A percentile compares a stretch with the other conserved stretches of the same genome.
These are phyloP conservation scores for Taenaris catops DNA, from an alignment of 2,888 invertebrate species.

Conservation along the genomic window DNA sequence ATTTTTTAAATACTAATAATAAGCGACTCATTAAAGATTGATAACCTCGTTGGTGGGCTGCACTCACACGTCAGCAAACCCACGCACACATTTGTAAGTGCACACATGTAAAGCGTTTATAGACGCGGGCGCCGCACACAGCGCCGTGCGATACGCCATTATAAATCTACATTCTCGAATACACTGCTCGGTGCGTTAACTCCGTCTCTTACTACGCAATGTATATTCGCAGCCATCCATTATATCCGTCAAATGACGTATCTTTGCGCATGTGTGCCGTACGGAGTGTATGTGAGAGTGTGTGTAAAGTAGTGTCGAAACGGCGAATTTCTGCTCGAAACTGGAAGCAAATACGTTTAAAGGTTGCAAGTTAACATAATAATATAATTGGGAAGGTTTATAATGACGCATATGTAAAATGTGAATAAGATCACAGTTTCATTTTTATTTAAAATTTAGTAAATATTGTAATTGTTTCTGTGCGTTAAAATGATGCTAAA, in stretches of 20 bases:
- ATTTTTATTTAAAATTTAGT: too few species aligned
- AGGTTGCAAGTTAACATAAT: slow-evolving; percentile 16
- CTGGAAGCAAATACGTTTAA: slow-evolving; percentile 25
- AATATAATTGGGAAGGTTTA: slow-evolving; percentile 14
- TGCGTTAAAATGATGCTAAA: slow-evolving; percentile 32
- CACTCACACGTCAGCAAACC: slow-evolving; percentile 33
- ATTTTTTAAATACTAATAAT: slow-evolving; percentile 43
- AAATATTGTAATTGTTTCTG: too few species aligned
- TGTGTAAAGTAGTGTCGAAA: slow-evolving; percentile 31
- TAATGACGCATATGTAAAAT: slow-evolving; percentile 9
- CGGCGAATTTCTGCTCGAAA: slow-evolving; percentile 16
- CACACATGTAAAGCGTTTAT: slow-evolving; percentile 31
- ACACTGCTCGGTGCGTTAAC: slow-evolving; percentile 33
- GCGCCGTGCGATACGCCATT: slow-evolving; percentile 27
- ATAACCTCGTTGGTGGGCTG: slow-evolving; percentile 61
- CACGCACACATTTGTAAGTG: slow-evolving; percentile 29
- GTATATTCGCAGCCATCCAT: slow-evolving; percentile 30
- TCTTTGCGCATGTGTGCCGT: slow-evolving; percentile 16
- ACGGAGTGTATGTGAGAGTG: slow-evolving; percentile 29
- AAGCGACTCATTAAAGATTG: slow-evolving; percentile 59
- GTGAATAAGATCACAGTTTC: slow-evolving; percentile 21
- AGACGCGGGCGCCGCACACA: slow-evolving; percentile 28
- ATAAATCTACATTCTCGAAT: slow-evolving; percentile 36
- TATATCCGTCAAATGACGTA: slow-evolving; percentile 25
- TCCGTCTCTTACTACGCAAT: slow-evolving; percentile 33